Base-by-base conservation (phyloP, 1,140 invertebrate genomes). In the Trachelipus rathkii region DNA sequence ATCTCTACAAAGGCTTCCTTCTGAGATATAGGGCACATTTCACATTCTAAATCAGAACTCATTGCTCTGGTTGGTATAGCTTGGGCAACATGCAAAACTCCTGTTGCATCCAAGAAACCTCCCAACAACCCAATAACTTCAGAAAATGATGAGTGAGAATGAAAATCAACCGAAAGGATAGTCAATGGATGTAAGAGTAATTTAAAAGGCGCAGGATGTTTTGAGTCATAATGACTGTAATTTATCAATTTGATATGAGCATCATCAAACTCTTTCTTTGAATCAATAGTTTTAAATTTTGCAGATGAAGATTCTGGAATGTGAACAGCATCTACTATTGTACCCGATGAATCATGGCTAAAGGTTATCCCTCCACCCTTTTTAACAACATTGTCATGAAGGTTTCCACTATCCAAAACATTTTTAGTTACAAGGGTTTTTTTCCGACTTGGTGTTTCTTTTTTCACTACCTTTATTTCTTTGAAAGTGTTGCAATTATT, bases 61-160 rank as follows among this genome's bases (percentile, higher is more conserved):
- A 86, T 83, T 84, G 86, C 90, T 82, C 82, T 86, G 85, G 86
- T 90, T 23, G 89, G 85, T 81, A 87, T 87, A 83, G 90, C 86
- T 79, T 86, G 82, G 73, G 82, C 83, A 82, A 89, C 85, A n/a
- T 83, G 82, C 44, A 88, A 81, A 50, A 82, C 84, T 10, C 79
- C 74, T 9, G n/a, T n/a, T n/a, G 83, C 77, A 83, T 84, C 85
- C 75, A 83, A 84, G 24, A 81, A 81, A 4, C 90, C 91, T 23
- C 90, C 91, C 53, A 91, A 82, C 75, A 92, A 86, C 21, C 91
- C 91, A 87, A 92, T 92, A 23, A 92, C 90, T 85, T 92, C 91
- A 4, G 87, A 89, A 53, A 86, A 84, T 10, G 88, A 89, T 44
- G 88, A 86, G 84, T 92, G 90, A 71, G 90, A 86, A 85, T 92